These are phyloP conservation scores for Hydrotaea diabolus DNA, from an alignment of 2,888 invertebrate genomes.

Conservation along the genomic window DNA sequence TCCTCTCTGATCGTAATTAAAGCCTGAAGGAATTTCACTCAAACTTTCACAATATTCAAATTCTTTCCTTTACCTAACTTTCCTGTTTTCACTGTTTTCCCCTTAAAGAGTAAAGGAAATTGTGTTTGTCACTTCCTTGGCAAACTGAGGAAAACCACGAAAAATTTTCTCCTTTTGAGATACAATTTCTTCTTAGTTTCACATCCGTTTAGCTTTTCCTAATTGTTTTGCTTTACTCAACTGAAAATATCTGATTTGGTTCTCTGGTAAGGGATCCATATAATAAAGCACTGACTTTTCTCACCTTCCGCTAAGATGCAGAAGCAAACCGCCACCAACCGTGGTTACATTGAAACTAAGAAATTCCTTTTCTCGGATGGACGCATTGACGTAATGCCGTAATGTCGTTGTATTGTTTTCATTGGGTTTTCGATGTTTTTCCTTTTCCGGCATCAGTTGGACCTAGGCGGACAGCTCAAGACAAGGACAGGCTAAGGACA, in stretches of 20 bases:
- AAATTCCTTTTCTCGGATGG: not conserved
- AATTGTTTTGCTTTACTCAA: not conserved
- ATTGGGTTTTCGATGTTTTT: not conserved
- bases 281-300: not conserved
- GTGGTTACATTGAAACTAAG: not conserved
- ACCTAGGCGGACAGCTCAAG: no score
- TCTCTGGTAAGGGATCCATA: not conserved
- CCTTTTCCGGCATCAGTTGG: not conserved
- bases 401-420: not conserved
- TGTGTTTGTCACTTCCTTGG: no score
- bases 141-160: no score
- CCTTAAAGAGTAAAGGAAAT: no score
- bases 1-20: no score
- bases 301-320: not conserved
- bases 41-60: no score
- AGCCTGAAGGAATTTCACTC: no score
- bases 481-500: not conserved
- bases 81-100: no score
- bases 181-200: not conserved
- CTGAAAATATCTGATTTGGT: not conserved
- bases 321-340: not conserved
- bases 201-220: not conserved
- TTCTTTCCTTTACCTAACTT: no score
- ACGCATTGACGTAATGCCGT: not conserved
- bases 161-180: not conserved